A percentile compares a stretch with the other conserved stretches of the same genome.
These are phyloP conservation scores for Omphaloscelis lunosa DNA, from an alignment of 2,888 invertebrate species.

Conservation along the genomic window DNA sequence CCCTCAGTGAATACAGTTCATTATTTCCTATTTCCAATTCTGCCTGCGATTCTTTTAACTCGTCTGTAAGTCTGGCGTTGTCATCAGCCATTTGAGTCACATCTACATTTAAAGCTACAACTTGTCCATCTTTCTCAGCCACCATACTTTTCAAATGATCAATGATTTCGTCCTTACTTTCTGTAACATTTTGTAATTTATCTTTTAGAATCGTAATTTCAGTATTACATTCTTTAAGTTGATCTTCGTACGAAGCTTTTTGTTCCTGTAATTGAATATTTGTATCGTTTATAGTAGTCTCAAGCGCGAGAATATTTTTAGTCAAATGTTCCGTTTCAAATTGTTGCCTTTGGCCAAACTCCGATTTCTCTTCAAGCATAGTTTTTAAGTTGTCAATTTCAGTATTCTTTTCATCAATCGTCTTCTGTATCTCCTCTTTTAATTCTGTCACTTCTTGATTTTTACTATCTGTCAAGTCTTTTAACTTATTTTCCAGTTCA, in stretches of 20 bases:
- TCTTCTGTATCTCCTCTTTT: conserved; percentile 65
- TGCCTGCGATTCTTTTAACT: conserved; percentile 80
- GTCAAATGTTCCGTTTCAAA: conserved; percentile 68
- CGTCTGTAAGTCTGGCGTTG: conserved; percentile 77
- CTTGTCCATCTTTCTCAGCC: conserved; percentile 80
- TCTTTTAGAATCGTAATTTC: conserved; percentile 82
- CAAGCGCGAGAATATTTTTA: conserved; percentile 69
- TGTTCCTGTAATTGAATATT: conserved; percentile 70
- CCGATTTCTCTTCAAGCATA: conserved; percentile 69
- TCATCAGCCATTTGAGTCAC: conserved; percentile 79
- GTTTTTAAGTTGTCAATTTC: conserved; percentile 70
- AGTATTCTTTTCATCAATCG: conserved; percentile 66
- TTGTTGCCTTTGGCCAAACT: conserved; percentile 67
- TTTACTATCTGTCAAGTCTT: conserved; percentile 70
- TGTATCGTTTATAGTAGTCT: conserved; percentile 67
- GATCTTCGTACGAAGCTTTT: conserved; percentile 85
- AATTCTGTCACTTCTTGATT: conserved; percentile 69
- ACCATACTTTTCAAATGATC: conserved; percentile 76
- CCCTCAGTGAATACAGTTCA: conserved; percentile 77
- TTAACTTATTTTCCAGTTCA: conserved; percentile 65
- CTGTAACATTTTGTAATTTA: conserved; percentile 81
- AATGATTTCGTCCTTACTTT: conserved; percentile 80
- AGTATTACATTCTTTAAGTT: conserved; percentile 81
- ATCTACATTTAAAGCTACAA: conserved; percentile 82
- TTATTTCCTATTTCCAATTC: conserved; percentile 83